A percentile compares a stretch with the other conserved stretches of the same genome.
These are phyloP conservation scores for Meganola albula DNA, from an alignment of 2,888 invertebrate species.

Conservation along the genomic window DNA sequence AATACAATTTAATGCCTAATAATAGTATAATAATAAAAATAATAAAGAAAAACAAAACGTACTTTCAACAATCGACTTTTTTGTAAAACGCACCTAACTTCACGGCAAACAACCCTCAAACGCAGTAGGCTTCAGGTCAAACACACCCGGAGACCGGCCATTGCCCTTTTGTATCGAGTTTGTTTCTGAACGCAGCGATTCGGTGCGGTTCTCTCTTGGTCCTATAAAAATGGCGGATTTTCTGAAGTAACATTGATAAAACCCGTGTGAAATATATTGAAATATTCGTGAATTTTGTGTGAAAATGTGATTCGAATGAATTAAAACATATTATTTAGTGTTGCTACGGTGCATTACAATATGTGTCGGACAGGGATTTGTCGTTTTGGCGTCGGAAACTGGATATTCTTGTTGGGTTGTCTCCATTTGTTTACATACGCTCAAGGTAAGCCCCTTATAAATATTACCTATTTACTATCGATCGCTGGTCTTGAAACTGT, in stretches of 20 bases:
- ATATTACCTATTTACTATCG: conserved; percentile 63
- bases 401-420: conserved; percentile 69
- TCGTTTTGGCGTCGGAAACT: conserved; percentile 66
- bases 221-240: conserved; percentile 72
- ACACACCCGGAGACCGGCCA: conserved; percentile 65
- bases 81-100: conserved; percentile 31
- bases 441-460: conserved; percentile 71
- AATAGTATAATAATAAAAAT: background rate
- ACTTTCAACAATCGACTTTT: conserved; percentile 6
- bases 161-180: conserved; percentile 72
- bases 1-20: background rate
- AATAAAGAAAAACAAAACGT: conserved; percentile 8
- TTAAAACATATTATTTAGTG: conserved; percentile 67
- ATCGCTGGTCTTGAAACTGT: conserved; percentile 36
- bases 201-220: conserved; percentile 49
- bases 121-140: conserved; percentile 35
- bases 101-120: conserved; percentile 24
- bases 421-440: conserved; percentile 74
- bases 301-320: conserved; percentile 75
- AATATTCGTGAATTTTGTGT: conserved; percentile 56
- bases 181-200: conserved; percentile 60
- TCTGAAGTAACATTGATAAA: conserved; percentile 32
- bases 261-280: conserved; percentile 39
- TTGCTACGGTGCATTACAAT: conserved; percentile 51
- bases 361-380: conserved; percentile 73